These are phyloP conservation scores for Erythrolamprus reginae DNA, from an alignment of 2,113 vertebrate species.

Conservation along the genomic window DNA sequence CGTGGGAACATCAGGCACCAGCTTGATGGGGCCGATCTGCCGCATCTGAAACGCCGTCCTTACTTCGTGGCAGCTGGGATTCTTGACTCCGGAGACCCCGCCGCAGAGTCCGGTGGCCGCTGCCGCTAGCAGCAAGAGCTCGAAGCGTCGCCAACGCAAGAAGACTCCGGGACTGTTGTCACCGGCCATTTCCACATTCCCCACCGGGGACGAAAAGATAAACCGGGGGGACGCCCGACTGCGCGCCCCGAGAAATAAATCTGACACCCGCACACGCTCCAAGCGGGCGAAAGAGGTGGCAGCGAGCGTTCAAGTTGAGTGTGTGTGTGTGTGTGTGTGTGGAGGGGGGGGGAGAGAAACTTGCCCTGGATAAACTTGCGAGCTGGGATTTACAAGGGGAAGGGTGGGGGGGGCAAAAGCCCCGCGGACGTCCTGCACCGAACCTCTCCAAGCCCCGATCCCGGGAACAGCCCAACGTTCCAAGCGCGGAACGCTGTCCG, in stretches of 20 bases:
- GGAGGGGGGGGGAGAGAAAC: not conserved
- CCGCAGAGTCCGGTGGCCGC: conserved; percentile 58
- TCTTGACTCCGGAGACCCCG: conserved; percentile 52
- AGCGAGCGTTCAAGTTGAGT: not conserved
- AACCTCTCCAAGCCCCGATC: not conserved
- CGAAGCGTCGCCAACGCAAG: conserved; percentile 11
- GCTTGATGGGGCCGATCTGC: conserved; percentile 79
- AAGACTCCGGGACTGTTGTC: conserved; percentile 11
- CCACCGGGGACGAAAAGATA: not conserved
- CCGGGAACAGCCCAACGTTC: not conserved
- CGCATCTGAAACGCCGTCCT: conserved; percentile 84
- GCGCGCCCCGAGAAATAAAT: not conserved
- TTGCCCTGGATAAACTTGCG: not conserved
- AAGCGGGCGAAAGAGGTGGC: not conserved
- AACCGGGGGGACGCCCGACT: conserved; percentile 9
- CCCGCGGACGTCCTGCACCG: not conserved
- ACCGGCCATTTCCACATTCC: conserved; percentile 39
- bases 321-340: no score
- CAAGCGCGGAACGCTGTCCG: not conserved
- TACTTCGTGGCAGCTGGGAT: conserved; percentile 88
- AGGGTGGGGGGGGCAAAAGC: rapidly evolving
- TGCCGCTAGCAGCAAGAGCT: conserved; percentile 40
- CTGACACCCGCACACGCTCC: not conserved
- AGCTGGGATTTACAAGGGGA: not conserved
- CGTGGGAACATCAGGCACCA: conserved; percentile 84